phyloP scores from a whole-genome alignment of 2,113 vertebrate genomes.

The Noctilio leporinus region DNA sequence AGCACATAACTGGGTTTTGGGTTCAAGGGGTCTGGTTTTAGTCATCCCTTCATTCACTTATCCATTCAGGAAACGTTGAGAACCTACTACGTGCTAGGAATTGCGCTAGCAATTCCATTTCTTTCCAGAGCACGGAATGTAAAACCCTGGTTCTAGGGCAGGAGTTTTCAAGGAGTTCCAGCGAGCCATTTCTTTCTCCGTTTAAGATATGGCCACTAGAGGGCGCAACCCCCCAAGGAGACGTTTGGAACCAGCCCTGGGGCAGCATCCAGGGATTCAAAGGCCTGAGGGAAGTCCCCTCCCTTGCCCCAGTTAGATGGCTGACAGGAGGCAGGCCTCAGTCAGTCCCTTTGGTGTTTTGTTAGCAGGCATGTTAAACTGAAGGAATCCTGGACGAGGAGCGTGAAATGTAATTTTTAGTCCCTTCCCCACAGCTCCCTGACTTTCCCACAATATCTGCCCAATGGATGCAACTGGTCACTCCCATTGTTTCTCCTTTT shows the following conservation, averaged over 20 bases:
- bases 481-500: not conserved
- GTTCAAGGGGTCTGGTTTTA: too few relatives aligned
- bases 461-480: not conserved
- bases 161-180: not conserved
- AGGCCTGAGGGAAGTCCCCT: fast-evolving
- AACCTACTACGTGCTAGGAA: too few relatives aligned
- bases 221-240: not conserved
- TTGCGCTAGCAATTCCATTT: not conserved
- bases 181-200: not conserved
- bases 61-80: too few relatives aligned
- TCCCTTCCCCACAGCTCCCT: not conserved
- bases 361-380: not conserved
- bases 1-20: too few relatives aligned
- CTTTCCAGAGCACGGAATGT: not conserved
- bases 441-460: not conserved
- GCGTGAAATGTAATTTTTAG: not conserved
- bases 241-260: not conserved
- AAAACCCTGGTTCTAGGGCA: not conserved
- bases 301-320: not conserved
- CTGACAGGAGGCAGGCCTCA: not conserved
- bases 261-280: not conserved
- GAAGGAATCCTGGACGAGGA: not conserved
- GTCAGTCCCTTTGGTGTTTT: not conserved
- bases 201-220: constrained; percentile 30
- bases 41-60: too few relatives aligned